Conservation (phyloP, 2,888 invertebrate genomes). For the Drosophila putrida region DNA sequence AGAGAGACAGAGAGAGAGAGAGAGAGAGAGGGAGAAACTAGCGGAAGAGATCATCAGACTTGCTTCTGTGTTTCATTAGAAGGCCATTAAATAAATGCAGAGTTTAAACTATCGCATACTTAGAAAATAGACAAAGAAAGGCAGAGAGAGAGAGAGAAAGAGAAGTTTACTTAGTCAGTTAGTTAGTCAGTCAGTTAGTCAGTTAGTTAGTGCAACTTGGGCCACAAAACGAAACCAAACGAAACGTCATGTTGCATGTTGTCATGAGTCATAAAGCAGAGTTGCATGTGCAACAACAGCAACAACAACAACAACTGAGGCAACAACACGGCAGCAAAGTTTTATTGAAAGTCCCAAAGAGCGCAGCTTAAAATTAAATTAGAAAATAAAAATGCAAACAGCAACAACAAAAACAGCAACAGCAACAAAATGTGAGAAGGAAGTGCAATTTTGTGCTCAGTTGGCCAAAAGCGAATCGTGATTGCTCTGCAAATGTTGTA, state of each 20-base stretch:
- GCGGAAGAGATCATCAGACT: slow-evolving; percentile 40
- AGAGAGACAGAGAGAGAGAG: slow-evolving; percentile 4
- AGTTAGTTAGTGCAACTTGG: slow-evolving; percentile 43
- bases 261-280: slow-evolving; percentile 82
- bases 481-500: slow-evolving; percentile 22
- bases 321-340: slow-evolving; percentile 53
- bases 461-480: slow-evolving; percentile 2
- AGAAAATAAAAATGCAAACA: slow-evolving; percentile 61
- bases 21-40: background rate
- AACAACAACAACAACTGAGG: slow-evolving; percentile 20
- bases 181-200: slow-evolving; percentile 47
- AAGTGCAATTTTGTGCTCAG: slow-evolving; percentile 38
- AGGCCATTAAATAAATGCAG: slow-evolving; percentile 64
- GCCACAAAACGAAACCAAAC: slow-evolving; percentile 61
- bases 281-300: slow-evolving; percentile 70
- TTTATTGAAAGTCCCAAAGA: slow-evolving; percentile 65
- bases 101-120: slow-evolving; percentile 60
- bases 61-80: slow-evolving; percentile 54
- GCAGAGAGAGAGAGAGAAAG: background rate
- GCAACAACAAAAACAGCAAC: slow-evolving; percentile 23
- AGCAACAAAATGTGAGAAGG: slow-evolving; percentile 45
- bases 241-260: slow-evolving; percentile 80
- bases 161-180: slow-evolving; percentile 51
- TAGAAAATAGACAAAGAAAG: slow-evolving; percentile 3
- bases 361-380: slow-evolving; percentile 71